Evolutionary conservation across 2,113 vertebrate genomes (phyloP).

Genomic region (Heliornis fulica): DNA sequence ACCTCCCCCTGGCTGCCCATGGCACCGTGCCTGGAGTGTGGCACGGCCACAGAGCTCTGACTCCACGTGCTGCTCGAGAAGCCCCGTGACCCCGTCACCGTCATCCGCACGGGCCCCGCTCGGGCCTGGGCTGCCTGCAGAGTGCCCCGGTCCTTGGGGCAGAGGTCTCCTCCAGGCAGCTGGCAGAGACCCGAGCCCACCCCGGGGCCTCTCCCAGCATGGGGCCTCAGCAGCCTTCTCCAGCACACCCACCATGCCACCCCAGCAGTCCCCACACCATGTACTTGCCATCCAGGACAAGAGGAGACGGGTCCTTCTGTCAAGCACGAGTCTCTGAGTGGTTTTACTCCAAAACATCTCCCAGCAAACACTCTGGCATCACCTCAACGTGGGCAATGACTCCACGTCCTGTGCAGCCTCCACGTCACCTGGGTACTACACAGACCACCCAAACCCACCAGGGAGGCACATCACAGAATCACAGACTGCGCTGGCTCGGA

Average conservation of each 20-base stretch:
- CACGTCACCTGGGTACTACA: neutral
- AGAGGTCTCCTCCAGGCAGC: neutral
- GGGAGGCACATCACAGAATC: no score
- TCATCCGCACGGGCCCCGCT: neutral
- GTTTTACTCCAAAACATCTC: neutral
- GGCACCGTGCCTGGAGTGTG: accelerated
- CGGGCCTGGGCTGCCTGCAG: neutral
- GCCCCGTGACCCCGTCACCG: neutral
- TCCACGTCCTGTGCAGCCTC: neutral
- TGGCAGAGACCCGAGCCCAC: neutral
- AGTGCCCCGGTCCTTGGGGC: neutral
- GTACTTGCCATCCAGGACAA: neutral
- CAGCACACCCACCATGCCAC: neutral
- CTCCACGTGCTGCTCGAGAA: neutral
- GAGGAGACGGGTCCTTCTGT: neutral
- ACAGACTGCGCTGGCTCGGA: no score
- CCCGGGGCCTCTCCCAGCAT: neutral
- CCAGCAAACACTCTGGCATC: neutral
- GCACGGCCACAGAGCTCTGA: accelerated
- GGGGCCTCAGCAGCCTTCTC: neutral
- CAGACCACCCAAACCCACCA: neutral
- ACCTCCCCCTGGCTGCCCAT: neutral
- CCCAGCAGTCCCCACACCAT: no score
- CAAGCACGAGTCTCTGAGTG: neutral
- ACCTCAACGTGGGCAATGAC: neutral